Percentiles rank a stretch among this genome's conserved stretches.
phyloP scores from a whole-genome alignment of 2,888 invertebrate species.

The Scaptomyza caliginosa region DNA sequence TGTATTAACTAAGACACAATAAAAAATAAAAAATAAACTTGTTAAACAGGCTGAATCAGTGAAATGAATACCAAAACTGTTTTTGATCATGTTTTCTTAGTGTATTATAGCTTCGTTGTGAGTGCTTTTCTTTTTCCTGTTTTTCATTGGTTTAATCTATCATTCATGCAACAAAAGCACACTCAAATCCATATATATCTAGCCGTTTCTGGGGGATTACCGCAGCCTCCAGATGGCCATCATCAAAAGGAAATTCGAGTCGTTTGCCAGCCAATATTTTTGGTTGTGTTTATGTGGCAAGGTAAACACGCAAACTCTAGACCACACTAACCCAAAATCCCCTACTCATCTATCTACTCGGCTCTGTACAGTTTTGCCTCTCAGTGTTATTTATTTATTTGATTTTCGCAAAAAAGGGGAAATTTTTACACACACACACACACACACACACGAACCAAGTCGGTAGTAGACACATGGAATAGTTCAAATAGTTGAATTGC shows the following conservation, averaged over 20 bases:
- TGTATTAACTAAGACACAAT: too few species aligned
- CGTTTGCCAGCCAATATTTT: conserved; percentile 60
- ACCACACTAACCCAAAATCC: conserved; percentile 3
- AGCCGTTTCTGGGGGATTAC: conserved; percentile 38
- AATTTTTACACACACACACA: conserved; percentile 42
- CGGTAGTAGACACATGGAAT: conserved; percentile 58
- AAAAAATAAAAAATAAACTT: conserved; percentile 27
- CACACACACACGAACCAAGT: conserved; percentile 34
- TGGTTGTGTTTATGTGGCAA: conserved; percentile 60
- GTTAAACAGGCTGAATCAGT: conserved; percentile 20
- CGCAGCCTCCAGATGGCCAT: conserved; percentile 53
- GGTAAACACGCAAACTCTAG: conserved; percentile 64
- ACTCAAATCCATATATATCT: conserved; percentile 8
- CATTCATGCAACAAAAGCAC: conserved; percentile 3
- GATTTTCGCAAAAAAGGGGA: conserved; percentile 65
- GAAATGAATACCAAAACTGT: neutral
- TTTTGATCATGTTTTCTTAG: conserved; percentile 2
- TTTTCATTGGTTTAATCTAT: conserved; percentile 19
- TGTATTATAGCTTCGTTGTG: conserved; percentile 24
- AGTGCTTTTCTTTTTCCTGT: conserved; percentile 13
- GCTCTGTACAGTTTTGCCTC: neutral
- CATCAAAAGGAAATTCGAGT: conserved; percentile 59
- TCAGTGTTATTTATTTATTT: conserved; percentile 53
- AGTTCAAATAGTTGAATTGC: conserved; percentile 65
- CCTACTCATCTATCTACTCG: neutral